These are phyloP conservation scores for Smittia aterrima DNA, from an alignment of 2,888 invertebrate species.

Conservation along the genomic window DNA sequence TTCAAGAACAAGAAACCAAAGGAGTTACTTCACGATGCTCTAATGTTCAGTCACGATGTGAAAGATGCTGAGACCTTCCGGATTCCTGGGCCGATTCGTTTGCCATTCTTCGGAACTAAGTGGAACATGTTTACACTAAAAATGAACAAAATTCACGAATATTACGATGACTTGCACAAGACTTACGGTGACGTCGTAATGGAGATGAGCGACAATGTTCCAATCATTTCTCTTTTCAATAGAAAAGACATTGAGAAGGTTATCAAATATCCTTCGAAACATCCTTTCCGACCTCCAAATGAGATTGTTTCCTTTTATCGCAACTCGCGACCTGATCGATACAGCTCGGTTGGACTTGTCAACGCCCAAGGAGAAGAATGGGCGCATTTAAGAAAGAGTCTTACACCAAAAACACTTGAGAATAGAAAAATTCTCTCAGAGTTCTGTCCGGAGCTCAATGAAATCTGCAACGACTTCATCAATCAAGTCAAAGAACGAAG, in stretches of 20 bases:
- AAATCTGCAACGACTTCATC: slow-evolving; percentile 75
- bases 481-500: slow-evolving; percentile 62
- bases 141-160: slow-evolving; percentile 73
- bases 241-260: slow-evolving; percentile 72
- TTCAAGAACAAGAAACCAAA: slow-evolving; percentile 26
- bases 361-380: slow-evolving; percentile 69
- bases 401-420: slow-evolving; percentile 69
- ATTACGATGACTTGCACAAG: slow-evolving; percentile 70
- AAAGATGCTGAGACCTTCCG: slow-evolving; percentile 47
- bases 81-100: slow-evolving; percentile 71
- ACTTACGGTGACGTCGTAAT: slow-evolving; percentile 74
- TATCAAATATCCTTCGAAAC: slow-evolving; percentile 68
- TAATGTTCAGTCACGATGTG: not conserved
- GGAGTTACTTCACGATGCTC: not conserved
- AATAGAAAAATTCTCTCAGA: slow-evolving; percentile 72
- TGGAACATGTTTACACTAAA: slow-evolving; percentile 73
- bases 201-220: slow-evolving; percentile 71
- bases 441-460: slow-evolving; percentile 72
- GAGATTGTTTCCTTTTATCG: slow-evolving; percentile 77
- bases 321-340: slow-evolving; percentile 70
- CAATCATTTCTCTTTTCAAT: slow-evolving; percentile 71
- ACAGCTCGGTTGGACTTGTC: slow-evolving; percentile 76
- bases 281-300: slow-evolving; percentile 77
- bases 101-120: slow-evolving; percentile 75
- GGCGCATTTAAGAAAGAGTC: slow-evolving; percentile 49